Base-by-base conservation (phyloP, 2,113 vertebrate species). In the Syngnathus typhle region DNA sequence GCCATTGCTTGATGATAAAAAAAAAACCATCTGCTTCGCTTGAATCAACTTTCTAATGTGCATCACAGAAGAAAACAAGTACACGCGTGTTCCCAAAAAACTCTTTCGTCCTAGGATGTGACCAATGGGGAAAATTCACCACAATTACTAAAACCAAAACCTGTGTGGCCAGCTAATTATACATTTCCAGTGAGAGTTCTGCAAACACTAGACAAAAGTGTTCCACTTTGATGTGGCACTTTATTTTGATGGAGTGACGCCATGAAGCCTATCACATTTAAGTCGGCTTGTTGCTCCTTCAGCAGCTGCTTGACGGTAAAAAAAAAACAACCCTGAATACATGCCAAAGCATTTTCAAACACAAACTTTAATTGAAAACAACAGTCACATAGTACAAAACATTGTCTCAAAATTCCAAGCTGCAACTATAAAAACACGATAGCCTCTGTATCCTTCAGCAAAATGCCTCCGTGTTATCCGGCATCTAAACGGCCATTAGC, bases 401-500 rank as follows among this genome's bases (percentile, higher is more conserved):
- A 23, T 38, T 67, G 61, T 58, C 67, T 39, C 67, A 71, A 27
- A 78, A 72, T 39, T 73, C 59, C 1, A 86, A 52, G 8, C 19
- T n/a, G 21, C 21, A 55, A 55, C 23, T 23, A 16, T 81, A 87
- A 87, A 88, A 84, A 80, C 84, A 77, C 43, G 72, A 82, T 74
- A 83, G 86, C 87, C 81, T 88, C 79, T 80, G 79, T 77, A 79
- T 89, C 87, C 88, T 86, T 89, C 84, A 85, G 85, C 84, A 84
- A 88, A 88, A 88, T 69, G 75, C 83, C 77, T 85, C 79, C 79
- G 82, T 85, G 86, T 87, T 91, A 88, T 90, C 88, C 77, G 52
- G 79, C 85, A 90, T 90, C 89, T 89, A 89, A 92, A 89, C 87
- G 88, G 88, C 90, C 88, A 89, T 89, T 90, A 90, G 84, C 75